Evolutionary conservation across 92 coral and sea anemone species (phyloP).

Genomic region (Parazoanthus swiftii): DNA sequence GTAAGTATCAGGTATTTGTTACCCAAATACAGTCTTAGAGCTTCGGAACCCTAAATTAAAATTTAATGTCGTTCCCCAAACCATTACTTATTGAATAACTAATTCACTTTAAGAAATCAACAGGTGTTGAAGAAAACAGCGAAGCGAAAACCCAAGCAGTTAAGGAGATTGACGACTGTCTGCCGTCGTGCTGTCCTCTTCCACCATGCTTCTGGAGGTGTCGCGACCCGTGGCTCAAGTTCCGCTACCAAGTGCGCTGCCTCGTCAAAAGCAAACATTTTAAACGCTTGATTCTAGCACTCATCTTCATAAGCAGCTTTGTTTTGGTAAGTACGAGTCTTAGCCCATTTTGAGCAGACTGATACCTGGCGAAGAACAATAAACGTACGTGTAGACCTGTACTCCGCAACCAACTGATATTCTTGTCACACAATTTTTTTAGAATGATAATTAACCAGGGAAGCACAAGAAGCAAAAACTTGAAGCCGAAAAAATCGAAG

Average conservation of each 20-base stretch:
- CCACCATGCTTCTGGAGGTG: not conserved
- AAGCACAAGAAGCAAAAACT: too few species aligned
- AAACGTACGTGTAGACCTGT: too few species aligned
- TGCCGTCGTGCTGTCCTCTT: constrained; percentile 16
- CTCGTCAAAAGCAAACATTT: constrained; percentile 10
- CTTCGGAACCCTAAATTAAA: not conserved
- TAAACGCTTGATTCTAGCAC: constrained; percentile 11
- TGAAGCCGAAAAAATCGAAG: too few species aligned
- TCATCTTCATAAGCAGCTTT: constrained; percentile 20
- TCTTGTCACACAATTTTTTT: too few species aligned
- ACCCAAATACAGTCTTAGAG: not conserved
- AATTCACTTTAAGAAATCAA: not conserved
- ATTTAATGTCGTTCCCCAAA: not conserved
- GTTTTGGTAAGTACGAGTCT: constrained; percentile 15
- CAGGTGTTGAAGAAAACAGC: not conserved
- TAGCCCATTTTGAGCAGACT: too few species aligned
- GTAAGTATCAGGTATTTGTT: not conserved
- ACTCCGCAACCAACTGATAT: too few species aligned
- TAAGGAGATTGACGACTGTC: constrained; percentile 29
- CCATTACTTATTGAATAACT: not conserved
- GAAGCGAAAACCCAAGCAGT: not conserved
- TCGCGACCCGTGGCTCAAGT: not conserved
- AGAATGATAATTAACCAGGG: too few species aligned
- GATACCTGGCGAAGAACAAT: too few species aligned
- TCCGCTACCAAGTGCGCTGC: constrained; percentile 31